Conservation (phyloP, 2,888 invertebrate genomes). For the Meteorus cinctellus region DNA sequence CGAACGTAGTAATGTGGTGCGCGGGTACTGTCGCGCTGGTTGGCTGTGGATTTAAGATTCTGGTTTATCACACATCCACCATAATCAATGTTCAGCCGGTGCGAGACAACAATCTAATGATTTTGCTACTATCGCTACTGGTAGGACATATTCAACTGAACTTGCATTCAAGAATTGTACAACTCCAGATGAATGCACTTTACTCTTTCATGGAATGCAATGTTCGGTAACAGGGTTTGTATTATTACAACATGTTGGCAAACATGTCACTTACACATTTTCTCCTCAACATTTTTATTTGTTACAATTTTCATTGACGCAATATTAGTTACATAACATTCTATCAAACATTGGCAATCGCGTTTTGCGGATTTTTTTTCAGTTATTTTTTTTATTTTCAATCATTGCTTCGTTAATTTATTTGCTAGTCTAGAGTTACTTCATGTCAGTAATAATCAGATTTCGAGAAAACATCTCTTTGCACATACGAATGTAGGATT, state of each 20-base stretch:
- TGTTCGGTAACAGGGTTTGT: slow-evolving; percentile 71
- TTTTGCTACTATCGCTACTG: slow-evolving; percentile 73
- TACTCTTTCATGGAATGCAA: slow-evolving; percentile 63
- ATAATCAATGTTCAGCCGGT: slow-evolving; percentile 70
- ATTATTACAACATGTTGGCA: slow-evolving; percentile 68
- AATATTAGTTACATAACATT: not conserved
- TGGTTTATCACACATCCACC: slow-evolving; percentile 61
- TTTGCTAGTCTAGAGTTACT: slow-evolving; percentile 36
- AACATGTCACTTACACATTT: slow-evolving; percentile 54
- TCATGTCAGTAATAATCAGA: not conserved
- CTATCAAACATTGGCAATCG: not conserved
- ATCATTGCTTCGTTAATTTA: slow-evolving; percentile 26
- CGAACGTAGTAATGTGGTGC: slow-evolving; percentile 64
- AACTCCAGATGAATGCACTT: slow-evolving; percentile 37
- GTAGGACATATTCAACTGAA: slow-evolving; percentile 67
- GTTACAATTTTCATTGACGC: not conserved
- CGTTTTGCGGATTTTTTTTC: not conserved
- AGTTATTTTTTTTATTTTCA: slow-evolving; percentile 35
- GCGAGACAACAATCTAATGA: slow-evolving; percentile 73
- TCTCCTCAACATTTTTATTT: slow-evolving; percentile 22
- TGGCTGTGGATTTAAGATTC: slow-evolving; percentile 63
- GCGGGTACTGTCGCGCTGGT: slow-evolving; percentile 68
- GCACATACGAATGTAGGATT: not conserved
- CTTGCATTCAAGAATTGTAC: slow-evolving; percentile 68
- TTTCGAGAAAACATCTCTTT: not conserved